Base-by-base conservation (phyloP, 2,113 vertebrate species). In the Centrocercus urophasianus region DNA sequence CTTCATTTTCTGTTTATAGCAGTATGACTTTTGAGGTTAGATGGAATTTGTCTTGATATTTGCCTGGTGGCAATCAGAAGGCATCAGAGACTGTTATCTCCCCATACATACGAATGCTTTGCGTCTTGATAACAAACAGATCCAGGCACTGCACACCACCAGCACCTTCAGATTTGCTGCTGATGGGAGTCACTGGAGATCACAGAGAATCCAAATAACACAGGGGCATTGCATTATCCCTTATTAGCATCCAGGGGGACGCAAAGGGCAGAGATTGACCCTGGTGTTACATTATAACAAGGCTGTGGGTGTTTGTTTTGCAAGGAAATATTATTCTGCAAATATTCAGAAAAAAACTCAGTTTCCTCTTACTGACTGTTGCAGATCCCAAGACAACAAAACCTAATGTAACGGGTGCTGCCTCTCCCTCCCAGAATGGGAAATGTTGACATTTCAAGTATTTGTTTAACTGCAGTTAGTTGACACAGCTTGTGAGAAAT, bases 401-500 rank as follows among this genome's bases (percentile, higher is more conserved):
- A 43, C 81, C 52, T 18, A 83, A 92, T 71, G 91, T 91, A 88
- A 74, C 19, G n/a, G 75, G 66, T 77, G 63, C 71, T 76, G 81
- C 70, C 72, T 82, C 80, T 79, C 88, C 88, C n/a, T 94, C 66
- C 16, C 25, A 14, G 30, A 88, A 89, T 0, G 30, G 79, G 60
- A 93, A 89, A 96, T 95, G 79, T 94, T 97, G 86, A 92, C 93
- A 84, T 96, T 91, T 83, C 34, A 42, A 87, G 77, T 91, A 75
- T 97, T 98, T 98, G 60, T 97, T 96, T 95, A 94, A 94, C 93
- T 69, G 89, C 0, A 48, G 90, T 93, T 87, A 96, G 97, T 96
- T 97, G 97, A 97, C 85, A 92, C 96, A 98, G 96, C 96, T 97
- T 97, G 97, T 96, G 96, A 97, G 94, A 90, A 95, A 88, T 85